A percentile compares a stretch with the other conserved stretches of the same genome.
These are phyloP conservation scores for Cephus nigrinus DNA, from an alignment of 2,888 invertebrate genomes.

Conservation along the genomic window DNA sequence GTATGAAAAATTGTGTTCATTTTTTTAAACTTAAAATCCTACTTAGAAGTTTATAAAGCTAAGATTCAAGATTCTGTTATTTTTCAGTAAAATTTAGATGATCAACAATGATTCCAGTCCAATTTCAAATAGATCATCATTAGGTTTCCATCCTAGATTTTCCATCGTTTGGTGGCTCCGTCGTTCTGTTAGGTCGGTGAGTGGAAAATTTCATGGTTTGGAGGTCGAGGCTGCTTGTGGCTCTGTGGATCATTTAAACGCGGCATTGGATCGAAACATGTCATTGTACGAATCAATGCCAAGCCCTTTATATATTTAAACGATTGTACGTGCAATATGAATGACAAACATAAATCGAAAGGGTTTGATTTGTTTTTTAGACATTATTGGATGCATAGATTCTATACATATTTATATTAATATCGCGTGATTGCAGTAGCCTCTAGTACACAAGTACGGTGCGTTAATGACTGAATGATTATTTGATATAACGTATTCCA, in stretches of 20 bases:
- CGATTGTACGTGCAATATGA: background rate
- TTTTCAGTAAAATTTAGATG: background rate
- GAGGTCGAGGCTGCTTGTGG: background rate
- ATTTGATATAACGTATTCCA: too few relatives aligned
- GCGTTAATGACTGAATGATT: background rate
- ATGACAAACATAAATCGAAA: background rate
- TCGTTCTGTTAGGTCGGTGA: background rate
- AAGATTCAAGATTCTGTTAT: background rate
- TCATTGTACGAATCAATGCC: background rate
- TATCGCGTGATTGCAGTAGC: background rate
- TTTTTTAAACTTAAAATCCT: background rate
- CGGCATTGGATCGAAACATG: background rate
- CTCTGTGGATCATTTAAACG: background rate
- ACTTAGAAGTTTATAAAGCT: background rate
- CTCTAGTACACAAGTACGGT: background rate
- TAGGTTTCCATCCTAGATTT: background rate
- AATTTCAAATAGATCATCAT: background rate
- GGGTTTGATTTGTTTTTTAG: background rate
- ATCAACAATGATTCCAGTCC: background rate
- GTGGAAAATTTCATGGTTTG: background rate
- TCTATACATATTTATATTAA: background rate
- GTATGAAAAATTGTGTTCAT: background rate
- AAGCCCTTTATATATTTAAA: slow-evolving; percentile 9
- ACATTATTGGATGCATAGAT: background rate
- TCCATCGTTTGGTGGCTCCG: background rate